Evolutionary conservation across 2,797 vertebrate genomes (phyloP).

Genomic region (Tragopan temminckii): DNA sequence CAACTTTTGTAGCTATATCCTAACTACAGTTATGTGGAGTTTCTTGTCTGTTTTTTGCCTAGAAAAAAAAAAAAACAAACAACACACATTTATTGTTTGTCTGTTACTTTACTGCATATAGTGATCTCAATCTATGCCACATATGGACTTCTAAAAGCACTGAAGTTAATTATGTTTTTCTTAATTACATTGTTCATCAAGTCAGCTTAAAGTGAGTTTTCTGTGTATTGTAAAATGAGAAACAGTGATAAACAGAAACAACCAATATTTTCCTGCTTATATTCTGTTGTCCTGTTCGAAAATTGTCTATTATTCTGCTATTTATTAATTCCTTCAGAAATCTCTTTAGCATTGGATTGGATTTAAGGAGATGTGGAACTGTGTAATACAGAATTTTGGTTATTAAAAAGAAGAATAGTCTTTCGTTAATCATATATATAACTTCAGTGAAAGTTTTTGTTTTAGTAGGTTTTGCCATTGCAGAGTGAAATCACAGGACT

Average conservation of each 20-base stretch:
- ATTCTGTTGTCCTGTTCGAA: neutral
- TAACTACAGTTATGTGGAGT: neutral
- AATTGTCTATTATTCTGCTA: neutral
- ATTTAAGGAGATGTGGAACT: neutral
- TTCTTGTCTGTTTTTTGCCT: neutral
- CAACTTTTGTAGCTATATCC: neutral
- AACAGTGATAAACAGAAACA: neutral
- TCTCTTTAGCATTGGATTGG: neutral
- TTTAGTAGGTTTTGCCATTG: neutral
- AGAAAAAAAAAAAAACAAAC: neutral
- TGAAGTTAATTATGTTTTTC: neutral
- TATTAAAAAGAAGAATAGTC: neutral
- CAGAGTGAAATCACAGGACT: neutral
- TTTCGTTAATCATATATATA: neutral
- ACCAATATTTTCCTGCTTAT: fast-evolving
- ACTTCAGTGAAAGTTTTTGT: neutral
- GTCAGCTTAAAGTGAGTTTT: neutral
- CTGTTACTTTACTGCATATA: neutral
- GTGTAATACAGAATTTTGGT: neutral
- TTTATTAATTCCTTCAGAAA: neutral
- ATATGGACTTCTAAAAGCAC: neutral
- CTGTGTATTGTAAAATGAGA: neutral
- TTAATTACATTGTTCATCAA: neutral
- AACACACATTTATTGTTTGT: neutral
- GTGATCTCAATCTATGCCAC: neutral